Conservation (phyloP, 1,140 invertebrate genomes). For the Ganaspis sp. region DNA sequence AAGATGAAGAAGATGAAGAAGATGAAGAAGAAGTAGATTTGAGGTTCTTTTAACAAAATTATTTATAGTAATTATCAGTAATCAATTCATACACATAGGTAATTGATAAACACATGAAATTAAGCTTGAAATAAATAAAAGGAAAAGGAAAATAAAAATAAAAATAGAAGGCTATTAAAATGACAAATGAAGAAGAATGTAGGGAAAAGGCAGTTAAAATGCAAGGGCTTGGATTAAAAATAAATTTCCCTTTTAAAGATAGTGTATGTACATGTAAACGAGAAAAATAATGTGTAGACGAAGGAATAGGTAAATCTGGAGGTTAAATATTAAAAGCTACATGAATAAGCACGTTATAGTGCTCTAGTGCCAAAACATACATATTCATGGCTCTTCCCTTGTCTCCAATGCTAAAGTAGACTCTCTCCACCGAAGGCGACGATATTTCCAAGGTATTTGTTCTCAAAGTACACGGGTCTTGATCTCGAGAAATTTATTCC, state of each 20-base stretch:
- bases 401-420: constrained; percentile 43
- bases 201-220: neutral
- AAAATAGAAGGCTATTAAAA: too few relatives aligned
- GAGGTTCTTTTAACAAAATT: too few relatives aligned
- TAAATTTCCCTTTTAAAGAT: neutral
- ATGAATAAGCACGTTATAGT: constrained; percentile 68
- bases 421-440: constrained; percentile 53
- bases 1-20: too few relatives aligned
- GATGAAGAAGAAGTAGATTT: too few relatives aligned
- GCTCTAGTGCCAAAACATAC: constrained; percentile 59
- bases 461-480: constrained; percentile 61
- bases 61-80: too few relatives aligned
- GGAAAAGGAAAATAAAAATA: too few relatives aligned
- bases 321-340: constrained; percentile 74
- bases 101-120: too few relatives aligned
- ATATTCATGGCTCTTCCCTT: constrained; percentile 65
- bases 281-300: constrained; percentile 59
- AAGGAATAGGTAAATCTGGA: constrained; percentile 64
- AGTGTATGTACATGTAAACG: constrained; percentile 40
- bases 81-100: too few relatives aligned
- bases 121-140: too few relatives aligned
- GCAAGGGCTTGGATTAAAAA: neutral
- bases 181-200: too few relatives aligned
- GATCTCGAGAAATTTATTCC: constrained; percentile 62
- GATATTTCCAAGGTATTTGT: constrained; percentile 55